These are phyloP conservation scores for Aleiodes testaceus DNA, from an alignment of 2,888 invertebrate species.

Conservation along the genomic window DNA sequence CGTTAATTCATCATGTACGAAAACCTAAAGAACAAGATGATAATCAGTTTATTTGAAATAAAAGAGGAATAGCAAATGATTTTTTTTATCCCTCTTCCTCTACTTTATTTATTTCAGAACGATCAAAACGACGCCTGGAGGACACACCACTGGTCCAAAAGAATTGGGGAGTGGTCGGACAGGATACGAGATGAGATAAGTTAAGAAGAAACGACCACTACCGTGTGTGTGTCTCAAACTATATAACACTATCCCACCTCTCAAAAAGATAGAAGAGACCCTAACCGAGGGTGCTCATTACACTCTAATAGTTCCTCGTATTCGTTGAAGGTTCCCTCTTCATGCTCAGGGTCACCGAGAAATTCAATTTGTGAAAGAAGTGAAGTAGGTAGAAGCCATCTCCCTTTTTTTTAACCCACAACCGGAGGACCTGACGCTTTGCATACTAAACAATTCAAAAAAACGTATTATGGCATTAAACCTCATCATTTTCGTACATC, in stretches of 20 bases:
- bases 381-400: slow-evolving; percentile 22
- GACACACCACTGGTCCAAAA: slow-evolving; percentile 54
- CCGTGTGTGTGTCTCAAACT: slow-evolving; percentile 51
- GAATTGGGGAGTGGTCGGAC: slow-evolving; percentile 56
- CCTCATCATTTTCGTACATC: slow-evolving; percentile 21
- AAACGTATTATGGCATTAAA: slow-evolving; percentile 27
- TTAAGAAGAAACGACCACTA: slow-evolving; percentile 55
- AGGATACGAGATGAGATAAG: slow-evolving; percentile 65
- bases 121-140: slow-evolving; percentile 61
- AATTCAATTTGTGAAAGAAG: slow-evolving; percentile 62
- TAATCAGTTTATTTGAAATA: background rate
- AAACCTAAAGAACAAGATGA: background rate
- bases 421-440: slow-evolving; percentile 49
- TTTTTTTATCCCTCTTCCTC: slow-evolving; percentile 47
- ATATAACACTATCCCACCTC: slow-evolving; percentile 57
- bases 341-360: slow-evolving; percentile 57
- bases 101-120: slow-evolving; percentile 36
- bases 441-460: slow-evolving; percentile 57
- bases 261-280: slow-evolving; percentile 58
- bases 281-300: slow-evolving; percentile 62
- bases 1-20: too few relatives aligned
- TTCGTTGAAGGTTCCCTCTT: slow-evolving; percentile 42
- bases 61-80: slow-evolving; percentile 24
- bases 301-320: slow-evolving; percentile 64
- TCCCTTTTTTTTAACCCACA: slow-evolving; percentile 9